Conservation (phyloP, 1,140 invertebrate species). For the Trachymyrmex septentrionalis region DNA sequence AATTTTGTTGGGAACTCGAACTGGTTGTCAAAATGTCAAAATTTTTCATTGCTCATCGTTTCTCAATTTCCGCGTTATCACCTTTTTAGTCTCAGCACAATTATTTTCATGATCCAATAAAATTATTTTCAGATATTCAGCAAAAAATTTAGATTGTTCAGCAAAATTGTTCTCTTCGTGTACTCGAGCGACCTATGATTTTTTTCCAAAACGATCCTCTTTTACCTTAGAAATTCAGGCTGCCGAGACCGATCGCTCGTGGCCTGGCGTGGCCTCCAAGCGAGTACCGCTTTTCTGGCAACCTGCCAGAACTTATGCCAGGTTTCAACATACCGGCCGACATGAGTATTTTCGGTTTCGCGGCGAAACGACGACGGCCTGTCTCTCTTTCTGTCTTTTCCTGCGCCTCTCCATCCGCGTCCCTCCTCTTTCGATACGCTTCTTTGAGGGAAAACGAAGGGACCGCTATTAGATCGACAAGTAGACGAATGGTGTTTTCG, state of each 20-base stretch:
- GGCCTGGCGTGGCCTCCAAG: slow-evolving; percentile 77
- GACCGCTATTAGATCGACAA: slow-evolving; percentile 1
- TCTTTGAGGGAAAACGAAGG: slow-evolving; percentile 27
- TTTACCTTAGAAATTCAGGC: slow-evolving; percentile 51
- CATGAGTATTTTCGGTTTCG: slow-evolving; percentile 86
- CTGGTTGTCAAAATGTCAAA: too few species aligned
- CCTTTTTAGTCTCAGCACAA: too few species aligned
- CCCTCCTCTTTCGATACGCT: slow-evolving; percentile 18
- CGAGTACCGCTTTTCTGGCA: slow-evolving; percentile 74
- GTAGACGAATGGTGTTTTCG: slow-evolving; percentile 11
- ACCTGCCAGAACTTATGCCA: slow-evolving; percentile 83
- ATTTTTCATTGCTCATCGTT: neutral
- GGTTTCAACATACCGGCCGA: slow-evolving; percentile 83
- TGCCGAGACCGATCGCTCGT: slow-evolving; percentile 69
- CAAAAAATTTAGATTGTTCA: too few species aligned
- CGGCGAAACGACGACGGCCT: slow-evolving; percentile 71
- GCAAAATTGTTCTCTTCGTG: too few species aligned
- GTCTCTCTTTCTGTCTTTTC: slow-evolving; percentile 26
- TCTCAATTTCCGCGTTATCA: too few species aligned
- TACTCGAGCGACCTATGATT: neutral
- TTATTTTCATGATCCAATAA: too few species aligned
- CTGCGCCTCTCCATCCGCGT: neutral
- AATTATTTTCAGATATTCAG: too few species aligned
- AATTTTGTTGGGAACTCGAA: too few species aligned
- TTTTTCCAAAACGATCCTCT: neutral